A percentile compares a stretch with the other conserved stretches of the same genome.
Conservation (phyloP, 2,113 vertebrate species). For the Rhinolophus ferrumequinum region DNA sequence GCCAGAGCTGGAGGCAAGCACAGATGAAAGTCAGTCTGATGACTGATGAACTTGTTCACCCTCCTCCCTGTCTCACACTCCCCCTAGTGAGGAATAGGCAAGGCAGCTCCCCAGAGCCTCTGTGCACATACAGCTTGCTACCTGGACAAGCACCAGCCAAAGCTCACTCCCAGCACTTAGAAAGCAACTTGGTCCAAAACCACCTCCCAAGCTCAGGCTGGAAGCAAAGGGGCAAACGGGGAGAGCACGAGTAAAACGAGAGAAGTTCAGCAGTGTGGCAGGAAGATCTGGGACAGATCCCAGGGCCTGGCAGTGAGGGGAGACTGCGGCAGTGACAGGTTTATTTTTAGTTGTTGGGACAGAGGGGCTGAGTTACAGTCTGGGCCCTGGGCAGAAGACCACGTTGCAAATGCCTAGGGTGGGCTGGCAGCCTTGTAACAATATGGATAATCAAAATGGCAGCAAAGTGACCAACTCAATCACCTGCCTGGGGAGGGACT, state of each 20-base stretch:
- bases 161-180: background rate
- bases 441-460: background rate
- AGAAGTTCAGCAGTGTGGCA: background rate
- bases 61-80: background rate
- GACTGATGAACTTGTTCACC: background rate
- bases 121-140: background rate
- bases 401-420: background rate
- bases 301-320: background rate
- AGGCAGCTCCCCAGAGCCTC: background rate
- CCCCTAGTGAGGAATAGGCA: background rate
- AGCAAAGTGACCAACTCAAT: background rate
- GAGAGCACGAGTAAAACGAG: background rate
- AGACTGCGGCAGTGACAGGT: background rate
- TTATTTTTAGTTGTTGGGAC: slow-evolving; percentile 68
- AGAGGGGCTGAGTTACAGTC: slow-evolving; percentile 49
- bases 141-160: background rate
- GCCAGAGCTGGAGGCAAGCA: background rate
- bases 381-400: slow-evolving; percentile 35
- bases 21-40: background rate
- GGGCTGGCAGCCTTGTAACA: background rate
- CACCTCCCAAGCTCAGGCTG: background rate
- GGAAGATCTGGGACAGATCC: background rate
- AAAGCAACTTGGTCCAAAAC: background rate
- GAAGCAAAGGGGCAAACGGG: background rate
- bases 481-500: background rate